Evolutionary conservation across 2,888 invertebrate species (phyloP), one percentile per base, ranked within the genome.

Genomic region (Clepsis dumicolana): DNA sequence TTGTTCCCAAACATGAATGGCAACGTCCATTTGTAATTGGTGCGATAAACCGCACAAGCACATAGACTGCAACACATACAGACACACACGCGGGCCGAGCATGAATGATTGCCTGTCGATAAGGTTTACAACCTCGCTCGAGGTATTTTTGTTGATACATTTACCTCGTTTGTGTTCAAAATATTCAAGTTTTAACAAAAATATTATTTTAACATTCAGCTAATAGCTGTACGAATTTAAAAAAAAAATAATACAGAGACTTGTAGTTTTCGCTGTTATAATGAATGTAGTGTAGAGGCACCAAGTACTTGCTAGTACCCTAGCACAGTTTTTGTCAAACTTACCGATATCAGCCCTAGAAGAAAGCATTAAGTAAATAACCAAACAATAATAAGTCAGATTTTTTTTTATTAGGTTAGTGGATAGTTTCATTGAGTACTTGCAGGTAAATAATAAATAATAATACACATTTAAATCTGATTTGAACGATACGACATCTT

Each of bases 1-100:
- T 59, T n/a, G 52, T 32, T n/a, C 14, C 59, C 10, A n/a, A 67
- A 56, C 70, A 80, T 83, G 82, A 82, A 83, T 82, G 82, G 72
- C 74, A 53, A 41, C 14, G 63, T 65, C 54, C 56, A 63, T 56
- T 29, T 61, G 44, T 27, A 52, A 18, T 52, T 61, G 7, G 56
- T 57, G 32, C 54, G 62, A 67, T 63, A 63, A 67, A 27, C 29
- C 32, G 12, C 41, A 50, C 18, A 61, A 0, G 27, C 21, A 35
- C 24, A 59, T 29, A 14, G 14, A 8, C 16, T 35, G n/a, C 29
- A 8, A n/a, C 14, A 7, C 12, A 50, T 18, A 38, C 12, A 21
- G 4, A 54, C 27, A 48, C 54, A 56, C 66, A 50, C 27, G 27
- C 18, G 48, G 10, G 16, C 38, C 16, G 38, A 16, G 41, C 56